Base-by-base conservation (phyloP, 1,140 invertebrate species). In the Drosophila parvula region DNA sequence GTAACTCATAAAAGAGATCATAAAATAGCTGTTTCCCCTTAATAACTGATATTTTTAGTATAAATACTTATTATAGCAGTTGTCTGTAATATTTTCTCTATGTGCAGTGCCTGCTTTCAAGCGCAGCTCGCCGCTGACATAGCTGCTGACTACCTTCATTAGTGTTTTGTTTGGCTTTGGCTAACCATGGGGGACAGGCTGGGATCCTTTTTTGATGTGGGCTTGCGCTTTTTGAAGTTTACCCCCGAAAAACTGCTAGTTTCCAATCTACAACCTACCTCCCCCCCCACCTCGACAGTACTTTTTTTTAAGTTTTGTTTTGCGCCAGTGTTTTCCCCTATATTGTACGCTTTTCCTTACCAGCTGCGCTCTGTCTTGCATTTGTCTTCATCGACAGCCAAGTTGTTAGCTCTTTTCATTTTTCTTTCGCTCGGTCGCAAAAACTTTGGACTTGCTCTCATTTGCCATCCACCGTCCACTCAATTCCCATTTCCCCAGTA, bases 351-450 rank as follows among this genome's bases (percentile, higher is more conserved):
- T 41, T 30, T 5, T 44, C 65, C 65, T 55, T 68, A 44, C 65
- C 58, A 64, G 63, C 58, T 77, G 59, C 61, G 63, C 63, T 51
- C 47, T 70, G 56, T 59, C 82, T 80, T 89, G 84, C 84, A 89
- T 89, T 89, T 89, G 85, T 89, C 85, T 89, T 89, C 84, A 89
- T 89, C 80, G 84, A 89, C 84, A 90, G 84, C 84, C 78, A 89
- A 89, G 85, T 84, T 84, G 74, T 81, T 81, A 77, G 81, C 69
- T 89, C 74, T 78, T 90, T 90, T 89, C 78, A 89, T 89, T 89
- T 89, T 89, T 88, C 83, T 89, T 79, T 73, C 57, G 78, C 61
- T 64, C 68, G 81, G 58, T 67, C 64, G 61, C 78, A 84, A 84
- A 90, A 89, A 77, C 40, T 77, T 77, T 77, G n/a, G 50, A 74